phyloP scores from a whole-genome alignment of 2,888 invertebrate genomes.

The Clanis bilineata region DNA sequence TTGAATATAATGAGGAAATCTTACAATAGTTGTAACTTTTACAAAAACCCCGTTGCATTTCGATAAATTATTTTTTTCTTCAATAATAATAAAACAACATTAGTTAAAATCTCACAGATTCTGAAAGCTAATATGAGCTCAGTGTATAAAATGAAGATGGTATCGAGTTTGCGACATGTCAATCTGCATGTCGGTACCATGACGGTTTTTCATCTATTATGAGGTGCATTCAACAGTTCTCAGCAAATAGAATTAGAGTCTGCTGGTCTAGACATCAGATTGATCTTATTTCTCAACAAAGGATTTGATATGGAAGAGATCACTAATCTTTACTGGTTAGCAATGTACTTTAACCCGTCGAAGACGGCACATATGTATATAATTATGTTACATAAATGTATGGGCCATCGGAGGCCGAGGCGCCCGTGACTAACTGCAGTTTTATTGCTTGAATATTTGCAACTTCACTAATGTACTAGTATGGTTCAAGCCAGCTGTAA shows the following conservation, averaged over 20 bases:
- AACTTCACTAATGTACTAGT: background rate
- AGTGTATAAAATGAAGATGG: no score
- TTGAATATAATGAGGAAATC: background rate
- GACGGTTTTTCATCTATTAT: background rate
- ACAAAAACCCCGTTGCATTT: background rate
- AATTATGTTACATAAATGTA: no score
- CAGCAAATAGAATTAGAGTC: background rate
- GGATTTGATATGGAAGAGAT: background rate
- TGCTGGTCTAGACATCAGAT: no score
- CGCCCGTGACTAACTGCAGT: no score
- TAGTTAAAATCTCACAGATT: background rate
- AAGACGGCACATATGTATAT: no score
- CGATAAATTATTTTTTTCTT: background rate
- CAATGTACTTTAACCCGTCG: no score
- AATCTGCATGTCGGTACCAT: background rate
- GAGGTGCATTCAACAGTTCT: background rate
- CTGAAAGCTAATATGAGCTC: background rate
- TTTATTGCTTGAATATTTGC: background rate
- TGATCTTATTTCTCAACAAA: background rate
- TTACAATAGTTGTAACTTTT: background rate
- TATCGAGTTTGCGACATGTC: no score
- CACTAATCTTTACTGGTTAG: background rate
- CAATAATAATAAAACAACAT: background rate
- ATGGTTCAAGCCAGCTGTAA: background rate
- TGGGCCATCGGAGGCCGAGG: no score